Evolutionary conservation across 2,888 invertebrate genomes (phyloP).

Genomic region (Artemia sinica): DNA sequence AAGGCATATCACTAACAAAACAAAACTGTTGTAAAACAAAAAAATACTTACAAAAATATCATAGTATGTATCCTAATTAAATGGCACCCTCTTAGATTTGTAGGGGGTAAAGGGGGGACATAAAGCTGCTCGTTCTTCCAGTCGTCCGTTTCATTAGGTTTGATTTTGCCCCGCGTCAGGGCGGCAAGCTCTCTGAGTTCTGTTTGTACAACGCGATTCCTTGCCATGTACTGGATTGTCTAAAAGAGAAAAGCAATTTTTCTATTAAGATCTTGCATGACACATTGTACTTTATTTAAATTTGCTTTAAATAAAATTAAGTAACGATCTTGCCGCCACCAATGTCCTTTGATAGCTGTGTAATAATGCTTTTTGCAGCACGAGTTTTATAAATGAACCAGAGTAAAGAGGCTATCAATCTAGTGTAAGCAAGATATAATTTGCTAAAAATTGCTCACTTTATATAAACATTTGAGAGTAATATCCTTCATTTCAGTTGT

Average conservation of each 20-base stretch:
- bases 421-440: too few relatives aligned
- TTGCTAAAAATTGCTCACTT: too few relatives aligned
- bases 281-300: too few relatives aligned
- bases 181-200: conserved; percentile 69
- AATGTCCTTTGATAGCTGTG: background rate
- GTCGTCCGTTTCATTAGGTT: conserved; percentile 58
- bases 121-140: conserved; percentile 76
- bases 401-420: too few relatives aligned
- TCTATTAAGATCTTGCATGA: background rate
- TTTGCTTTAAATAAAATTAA: too few relatives aligned
- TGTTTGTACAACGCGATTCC: conserved; percentile 66
- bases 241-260: conserved; percentile 31
- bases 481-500: too few relatives aligned
- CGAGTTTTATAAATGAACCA: too few relatives aligned
- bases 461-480: too few relatives aligned
- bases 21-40: background rate
- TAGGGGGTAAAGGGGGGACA: conserved; percentile 83
- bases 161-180: conserved; percentile 57
- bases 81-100: conserved; percentile 80
- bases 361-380: too few relatives aligned
- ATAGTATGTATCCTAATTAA: conserved; percentile 79
- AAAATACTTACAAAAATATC: conserved; percentile 62
- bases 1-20: too few relatives aligned
- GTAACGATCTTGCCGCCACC: too few relatives aligned
- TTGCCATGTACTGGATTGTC: conserved; percentile 74